Conservation (phyloP, 2,113 vertebrate species). For the Motacilla tschutschensis region DNA sequence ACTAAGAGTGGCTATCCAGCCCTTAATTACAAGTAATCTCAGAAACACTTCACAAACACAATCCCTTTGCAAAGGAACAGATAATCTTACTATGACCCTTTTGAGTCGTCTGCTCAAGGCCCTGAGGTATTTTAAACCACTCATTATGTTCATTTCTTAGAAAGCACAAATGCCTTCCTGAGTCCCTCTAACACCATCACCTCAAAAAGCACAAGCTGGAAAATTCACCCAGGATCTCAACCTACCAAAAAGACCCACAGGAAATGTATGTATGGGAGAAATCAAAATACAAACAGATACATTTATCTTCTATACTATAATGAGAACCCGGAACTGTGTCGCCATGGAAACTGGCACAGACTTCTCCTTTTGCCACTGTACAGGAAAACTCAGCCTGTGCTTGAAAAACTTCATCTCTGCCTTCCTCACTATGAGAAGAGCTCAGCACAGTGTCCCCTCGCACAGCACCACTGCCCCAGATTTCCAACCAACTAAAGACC, state of each 20-base stretch:
- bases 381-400: background rate
- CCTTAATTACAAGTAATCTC: background rate
- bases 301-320: conserved; percentile 4
- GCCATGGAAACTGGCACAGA: background rate
- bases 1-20: background rate
- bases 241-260: background rate
- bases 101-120: background rate
- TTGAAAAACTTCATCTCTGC: background rate
- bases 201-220: conserved; percentile 3
- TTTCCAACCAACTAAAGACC: background rate
- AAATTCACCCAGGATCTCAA: background rate
- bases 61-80: background rate
- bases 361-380: background rate
- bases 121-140: background rate
- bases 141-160: background rate
- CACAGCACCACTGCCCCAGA: background rate
- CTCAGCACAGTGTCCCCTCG: background rate
- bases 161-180: background rate
- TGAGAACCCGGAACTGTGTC: background rate
- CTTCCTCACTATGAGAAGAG: background rate
- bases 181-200: background rate
- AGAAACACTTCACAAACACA: background rate
- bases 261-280: background rate
- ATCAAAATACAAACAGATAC: conserved; percentile 6
- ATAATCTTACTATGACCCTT: background rate